Evolutionary conservation across 1,140 invertebrate genomes (phyloP), one percentile per base, ranked within the genome.

Genomic region (Oncopodura yosiiana): DNA sequence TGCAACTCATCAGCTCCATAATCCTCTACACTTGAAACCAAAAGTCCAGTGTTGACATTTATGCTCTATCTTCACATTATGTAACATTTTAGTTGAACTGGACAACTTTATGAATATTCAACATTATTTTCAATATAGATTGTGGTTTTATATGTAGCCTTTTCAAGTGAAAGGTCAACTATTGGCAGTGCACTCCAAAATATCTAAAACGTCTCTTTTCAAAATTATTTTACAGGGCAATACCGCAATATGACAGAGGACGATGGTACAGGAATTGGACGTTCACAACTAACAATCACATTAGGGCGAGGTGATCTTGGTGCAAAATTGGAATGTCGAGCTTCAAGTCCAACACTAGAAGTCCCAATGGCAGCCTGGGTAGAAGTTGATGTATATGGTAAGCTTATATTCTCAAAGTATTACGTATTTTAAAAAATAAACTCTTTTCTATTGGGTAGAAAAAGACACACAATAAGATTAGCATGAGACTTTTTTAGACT

Each of bases 331-430:
- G 81, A 82, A 66, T 93, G 89, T 71, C 78, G 78, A 65, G 82
- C 84, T 6, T 78, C 79, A 53, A 87, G 81, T 58, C 77, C 78
- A 19, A 84, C 86, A 1, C 73, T 89, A 26, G 73, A 78, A 23
- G 71, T 76, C 45, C 78, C 82, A n/a, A 75, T 86, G 38, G 66
- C 74, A 8, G 75, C 76, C 19, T 77, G 77, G 66, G 75, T 91
- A 42, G 75, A 79, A 57, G 72, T 87, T 21, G 83, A 90, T 68
- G 80, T 92, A 45, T 79, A 88, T 74, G 87, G 87, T 93, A 71
- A 79, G 80, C 72, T 1, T 16, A 18, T 6, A 19, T 3, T 50
- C 43, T 49, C n/a, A n/a, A n/a, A n/a, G n/a, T n/a, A n/a, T 29
- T 53, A 50, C 23, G 27, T 11, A n/a, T 43, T 8, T 64, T 57